These are phyloP conservation scores for Mormyrops boulengeri DNA, from an alignment of 2,797 vertebrate species.

Conservation along the genomic window DNA sequence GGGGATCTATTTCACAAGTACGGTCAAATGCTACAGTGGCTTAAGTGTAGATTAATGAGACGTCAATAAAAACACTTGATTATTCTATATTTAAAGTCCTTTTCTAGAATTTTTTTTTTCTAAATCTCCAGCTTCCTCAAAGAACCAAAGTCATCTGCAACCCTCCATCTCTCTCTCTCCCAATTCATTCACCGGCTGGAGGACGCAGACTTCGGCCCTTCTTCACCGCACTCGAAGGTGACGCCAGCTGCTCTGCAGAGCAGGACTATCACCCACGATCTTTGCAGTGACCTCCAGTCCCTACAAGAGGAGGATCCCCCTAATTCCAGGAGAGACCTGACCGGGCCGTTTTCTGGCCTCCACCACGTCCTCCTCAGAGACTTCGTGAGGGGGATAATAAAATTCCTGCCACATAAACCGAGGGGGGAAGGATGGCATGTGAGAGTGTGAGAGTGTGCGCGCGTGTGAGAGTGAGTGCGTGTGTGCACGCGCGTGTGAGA, in stretches of 20 bases:
- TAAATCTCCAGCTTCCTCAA: not conserved
- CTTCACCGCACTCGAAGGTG: not conserved
- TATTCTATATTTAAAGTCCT: not conserved
- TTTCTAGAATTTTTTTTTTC: not conserved
- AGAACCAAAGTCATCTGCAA: not conserved
- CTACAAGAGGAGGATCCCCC: not conserved
- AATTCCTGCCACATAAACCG: not conserved
- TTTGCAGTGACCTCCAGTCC: not conserved
- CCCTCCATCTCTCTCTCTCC: not conserved
- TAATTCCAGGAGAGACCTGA: slow-evolving; percentile 4
- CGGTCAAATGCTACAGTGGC: not conserved
- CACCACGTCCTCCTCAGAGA: not conserved
- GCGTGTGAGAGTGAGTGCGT: no score
- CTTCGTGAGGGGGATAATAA: not conserved
- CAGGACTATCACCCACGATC: not conserved
- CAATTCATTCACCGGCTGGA: not conserved
- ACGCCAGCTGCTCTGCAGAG: not conserved
- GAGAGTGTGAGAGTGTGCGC: no score
- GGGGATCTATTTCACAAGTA: not conserved
- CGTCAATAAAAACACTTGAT: not conserved
- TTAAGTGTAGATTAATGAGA: not conserved
- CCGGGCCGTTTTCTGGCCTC: not conserved
- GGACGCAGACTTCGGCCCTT: not conserved
- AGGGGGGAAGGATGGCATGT: not conserved
- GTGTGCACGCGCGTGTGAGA: no score